Percentiles rank a stretch among this genome's conserved stretches.
These are phyloP conservation scores for Actinia tenebrosa DNA, from an alignment of 64 coral and sea anemone species.

Conservation along the genomic window DNA sequence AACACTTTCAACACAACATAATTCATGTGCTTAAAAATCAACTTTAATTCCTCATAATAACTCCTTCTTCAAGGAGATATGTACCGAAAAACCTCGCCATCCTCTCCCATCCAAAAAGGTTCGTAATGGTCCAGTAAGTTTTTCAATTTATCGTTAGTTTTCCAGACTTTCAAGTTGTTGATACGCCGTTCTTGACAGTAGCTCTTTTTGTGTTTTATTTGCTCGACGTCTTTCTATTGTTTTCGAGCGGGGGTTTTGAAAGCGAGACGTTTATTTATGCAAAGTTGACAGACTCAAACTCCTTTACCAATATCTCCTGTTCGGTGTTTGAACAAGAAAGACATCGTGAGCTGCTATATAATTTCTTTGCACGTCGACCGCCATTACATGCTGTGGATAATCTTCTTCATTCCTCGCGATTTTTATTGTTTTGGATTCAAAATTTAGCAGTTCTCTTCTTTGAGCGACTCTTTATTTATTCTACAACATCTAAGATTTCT, in stretches of 20 bases:
- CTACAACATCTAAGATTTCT: not conserved
- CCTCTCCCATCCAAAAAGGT: not conserved
- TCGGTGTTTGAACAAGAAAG: not conserved
- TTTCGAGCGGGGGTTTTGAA: not conserved
- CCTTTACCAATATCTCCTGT: not conserved
- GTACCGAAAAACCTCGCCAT: not conserved
- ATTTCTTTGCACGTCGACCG: not conserved
- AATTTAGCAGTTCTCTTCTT: not conserved
- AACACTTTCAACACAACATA: not conserved
- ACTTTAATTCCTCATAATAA: not conserved
- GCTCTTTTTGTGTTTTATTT: not conserved
- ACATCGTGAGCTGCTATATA: not conserved
- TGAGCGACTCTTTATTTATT: not conserved
- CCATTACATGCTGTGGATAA: not conserved
- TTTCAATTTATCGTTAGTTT: not conserved
- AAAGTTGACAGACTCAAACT: constrained; percentile 2
- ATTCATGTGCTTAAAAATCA: not conserved
- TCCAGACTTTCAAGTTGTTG: not conserved
- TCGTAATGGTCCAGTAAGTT: not conserved
- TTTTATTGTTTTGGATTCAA: not conserved
- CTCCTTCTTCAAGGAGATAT: not conserved
- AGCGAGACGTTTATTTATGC: constrained; percentile 6
- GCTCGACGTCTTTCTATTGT: not conserved
- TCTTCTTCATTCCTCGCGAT: not conserved
- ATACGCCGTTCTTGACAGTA: not conserved